Evolutionary conservation across 2,888 invertebrate genomes (phyloP).

Genomic region (Biston betularia): DNA sequence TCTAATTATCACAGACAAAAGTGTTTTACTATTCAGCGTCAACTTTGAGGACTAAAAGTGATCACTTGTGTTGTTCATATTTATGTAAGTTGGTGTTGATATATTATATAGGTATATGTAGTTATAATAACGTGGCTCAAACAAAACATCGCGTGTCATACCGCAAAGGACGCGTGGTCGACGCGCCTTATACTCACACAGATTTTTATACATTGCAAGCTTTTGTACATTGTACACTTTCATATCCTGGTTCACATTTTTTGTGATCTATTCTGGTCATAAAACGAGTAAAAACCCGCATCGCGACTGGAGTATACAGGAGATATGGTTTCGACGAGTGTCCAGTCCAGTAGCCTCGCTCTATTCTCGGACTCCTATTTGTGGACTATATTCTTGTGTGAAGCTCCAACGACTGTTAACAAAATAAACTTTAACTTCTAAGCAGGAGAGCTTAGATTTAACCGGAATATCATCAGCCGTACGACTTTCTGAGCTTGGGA

Average conservation of each 20-base stretch:
- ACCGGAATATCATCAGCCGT: conserved; percentile 43
- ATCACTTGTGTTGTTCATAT: no score
- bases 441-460: conserved; percentile 63
- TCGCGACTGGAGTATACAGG: conserved; percentile 51
- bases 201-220: background rate
- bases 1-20: no score
- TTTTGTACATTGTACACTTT: background rate
- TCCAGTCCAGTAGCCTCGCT: conserved; percentile 85
- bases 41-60: no score
- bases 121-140: no score
- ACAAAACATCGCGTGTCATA: no score
- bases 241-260: background rate
- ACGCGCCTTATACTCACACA: background rate
- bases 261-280: conserved; percentile 36
- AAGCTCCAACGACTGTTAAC: conserved; percentile 62
- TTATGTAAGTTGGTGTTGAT: no score
- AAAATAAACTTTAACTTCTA: conserved; percentile 67
- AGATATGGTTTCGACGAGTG: conserved; percentile 76
- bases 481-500: conserved; percentile 59
- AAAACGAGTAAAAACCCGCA: conserved; percentile 44
- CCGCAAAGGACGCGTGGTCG: background rate
- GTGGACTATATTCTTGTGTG: conserved; percentile 76
- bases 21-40: no score
- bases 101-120: no score
- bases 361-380: conserved; percentile 85